Evolutionary conservation across 2,797 vertebrate species (phyloP).

Genomic region (Odontamblyopus lacepedii): DNA sequence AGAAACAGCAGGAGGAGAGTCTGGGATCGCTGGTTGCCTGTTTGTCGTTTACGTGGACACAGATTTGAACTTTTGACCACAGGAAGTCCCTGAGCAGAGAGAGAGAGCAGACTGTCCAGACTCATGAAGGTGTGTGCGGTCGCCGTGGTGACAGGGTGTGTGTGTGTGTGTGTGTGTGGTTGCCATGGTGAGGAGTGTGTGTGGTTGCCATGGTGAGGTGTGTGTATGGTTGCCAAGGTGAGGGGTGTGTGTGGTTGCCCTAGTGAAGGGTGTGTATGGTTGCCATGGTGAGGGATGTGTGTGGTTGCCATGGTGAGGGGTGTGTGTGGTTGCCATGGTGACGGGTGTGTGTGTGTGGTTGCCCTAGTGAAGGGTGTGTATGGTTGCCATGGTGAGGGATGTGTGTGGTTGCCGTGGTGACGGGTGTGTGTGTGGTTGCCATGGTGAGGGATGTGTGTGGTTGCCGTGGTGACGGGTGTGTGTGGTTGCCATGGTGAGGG

Average conservation of each 20-base stretch:
- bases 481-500: too few species aligned
- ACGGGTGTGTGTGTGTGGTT: not conserved
- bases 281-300: not conserved
- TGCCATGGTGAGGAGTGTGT: too few species aligned
- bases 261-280: slow-evolving; percentile 4
- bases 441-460: too few species aligned
- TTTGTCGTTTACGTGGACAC: slow-evolving; percentile 90
- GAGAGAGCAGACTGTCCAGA: too few species aligned
- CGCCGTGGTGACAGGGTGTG: too few species aligned
- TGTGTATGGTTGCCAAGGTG: not conserved
- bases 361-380: not conserved
- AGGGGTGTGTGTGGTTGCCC: not conserved
- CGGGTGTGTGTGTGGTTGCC: not conserved
- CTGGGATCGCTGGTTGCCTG: slow-evolving; percentile 98
- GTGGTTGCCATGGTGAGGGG: slow-evolving; percentile 1
- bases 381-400: too few species aligned
- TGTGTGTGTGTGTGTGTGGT: too few species aligned
- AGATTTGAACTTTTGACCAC: slow-evolving; percentile 78
- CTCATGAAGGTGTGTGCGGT: too few species aligned
- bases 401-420: not conserved
- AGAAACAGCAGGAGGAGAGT: slow-evolving; percentile 60
- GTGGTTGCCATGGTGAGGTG: too few species aligned
- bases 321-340: slow-evolving; percentile 2
- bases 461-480: too few species aligned
- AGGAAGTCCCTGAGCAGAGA: slow-evolving; percentile 58